A percentile compares a stretch with the other conserved stretches of the same genome.
These are phyloP conservation scores for Oenanthe oenanthe DNA, from an alignment of 2,113 vertebrate species.

Conservation along the genomic window DNA sequence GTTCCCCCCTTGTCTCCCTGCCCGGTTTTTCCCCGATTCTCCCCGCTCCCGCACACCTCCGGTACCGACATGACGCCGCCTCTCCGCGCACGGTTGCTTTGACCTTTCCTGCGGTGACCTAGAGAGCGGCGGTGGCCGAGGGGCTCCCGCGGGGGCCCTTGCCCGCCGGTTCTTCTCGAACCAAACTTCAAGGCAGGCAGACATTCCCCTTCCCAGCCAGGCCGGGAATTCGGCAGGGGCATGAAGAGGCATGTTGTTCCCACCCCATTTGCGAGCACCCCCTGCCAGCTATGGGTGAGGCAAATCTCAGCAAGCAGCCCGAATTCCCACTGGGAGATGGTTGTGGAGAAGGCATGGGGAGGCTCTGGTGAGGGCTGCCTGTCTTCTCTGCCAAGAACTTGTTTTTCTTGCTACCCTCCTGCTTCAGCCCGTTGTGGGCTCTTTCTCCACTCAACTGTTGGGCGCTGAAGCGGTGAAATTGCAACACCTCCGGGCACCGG, in stretches of 20 bases:
- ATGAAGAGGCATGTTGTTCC: conserved; percentile 26
- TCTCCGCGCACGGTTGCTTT: neutral
- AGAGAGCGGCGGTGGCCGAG: neutral
- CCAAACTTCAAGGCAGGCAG: conserved; percentile 16
- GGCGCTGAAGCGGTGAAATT: neutral
- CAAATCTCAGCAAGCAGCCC: neutral
- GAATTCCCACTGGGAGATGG: neutral
- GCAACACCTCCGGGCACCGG: neutral
- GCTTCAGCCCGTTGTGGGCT: neutral
- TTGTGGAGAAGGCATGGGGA: neutral
- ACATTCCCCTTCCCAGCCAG: neutral
- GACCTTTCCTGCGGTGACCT: conserved; percentile 54
- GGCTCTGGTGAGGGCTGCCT: neutral
- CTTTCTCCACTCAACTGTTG: neutral
- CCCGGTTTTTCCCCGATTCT: neutral
- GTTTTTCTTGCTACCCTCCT: neutral
- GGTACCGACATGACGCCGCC: neutral
- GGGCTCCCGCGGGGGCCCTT: neutral
- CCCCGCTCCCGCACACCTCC: neutral
- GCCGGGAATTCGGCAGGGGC: neutral
- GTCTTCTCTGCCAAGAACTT: neutral
- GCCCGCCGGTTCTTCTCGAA: neutral
- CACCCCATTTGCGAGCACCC: neutral
- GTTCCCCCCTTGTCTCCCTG: neutral
- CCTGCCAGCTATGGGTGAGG: neutral